Conservation (phyloP, 2,797 vertebrate genomes). For the Cirrhinus molitorella region DNA sequence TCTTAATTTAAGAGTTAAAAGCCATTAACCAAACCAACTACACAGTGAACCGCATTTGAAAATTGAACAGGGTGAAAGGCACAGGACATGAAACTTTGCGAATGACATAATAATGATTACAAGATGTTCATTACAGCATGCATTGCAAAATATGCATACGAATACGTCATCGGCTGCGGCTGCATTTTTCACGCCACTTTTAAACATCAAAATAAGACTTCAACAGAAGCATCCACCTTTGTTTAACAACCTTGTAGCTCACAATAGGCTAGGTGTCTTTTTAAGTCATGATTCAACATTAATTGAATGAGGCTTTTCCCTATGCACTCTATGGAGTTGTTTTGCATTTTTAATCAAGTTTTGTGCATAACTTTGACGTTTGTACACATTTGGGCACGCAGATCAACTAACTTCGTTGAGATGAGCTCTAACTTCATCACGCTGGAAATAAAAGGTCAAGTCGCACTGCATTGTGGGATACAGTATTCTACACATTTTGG, state of each 20-base stretch:
- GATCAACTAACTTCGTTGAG: background rate
- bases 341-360: background rate
- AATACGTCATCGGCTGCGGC: background rate
- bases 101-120: background rate
- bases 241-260: background rate
- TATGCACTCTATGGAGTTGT: background rate
- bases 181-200: background rate
- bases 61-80: background rate
- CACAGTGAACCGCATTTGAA: background rate
- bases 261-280: background rate
- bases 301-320: no score
- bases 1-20: background rate
- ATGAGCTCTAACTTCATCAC: background rate
- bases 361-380: background rate
- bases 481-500: background rate
- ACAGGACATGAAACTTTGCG: background rate
- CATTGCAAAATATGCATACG: background rate
- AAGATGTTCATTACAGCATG: background rate
- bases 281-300: background rate
- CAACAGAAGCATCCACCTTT: background rate
- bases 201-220: background rate
- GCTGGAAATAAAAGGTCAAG: background rate
- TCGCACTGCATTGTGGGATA: background rate
- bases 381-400: background rate
- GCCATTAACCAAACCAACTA: background rate